Percentiles rank a stretch among this genome's conserved stretches.
Evolutionary conservation across 2,797 vertebrate species (phyloP).

Genomic region (Novumbra hubbsi): DNA sequence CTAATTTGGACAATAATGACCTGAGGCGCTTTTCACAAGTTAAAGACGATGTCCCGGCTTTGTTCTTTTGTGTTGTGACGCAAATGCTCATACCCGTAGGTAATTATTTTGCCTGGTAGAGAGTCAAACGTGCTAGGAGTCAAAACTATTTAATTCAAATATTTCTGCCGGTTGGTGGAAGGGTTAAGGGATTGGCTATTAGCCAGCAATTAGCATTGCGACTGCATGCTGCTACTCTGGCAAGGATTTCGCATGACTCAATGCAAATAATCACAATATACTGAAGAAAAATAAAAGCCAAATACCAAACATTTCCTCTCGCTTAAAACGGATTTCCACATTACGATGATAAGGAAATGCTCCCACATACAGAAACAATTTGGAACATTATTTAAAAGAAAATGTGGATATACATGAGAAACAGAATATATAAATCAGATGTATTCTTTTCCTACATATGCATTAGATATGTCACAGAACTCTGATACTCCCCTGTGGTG

Average conservation of each 20-base stretch:
- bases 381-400: slow-evolving; percentile 21
- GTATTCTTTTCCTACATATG: background rate
- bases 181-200: slow-evolving; percentile 36
- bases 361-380: background rate
- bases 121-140: background rate
- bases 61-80: slow-evolving; percentile 47
- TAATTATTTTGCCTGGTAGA: slow-evolving; percentile 34
- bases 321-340: slow-evolving; percentile 13
- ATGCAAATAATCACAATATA: slow-evolving; percentile 31
- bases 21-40: slow-evolving; percentile 45
- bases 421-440: background rate
- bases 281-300: slow-evolving; percentile 31
- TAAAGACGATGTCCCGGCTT: slow-evolving; percentile 49
- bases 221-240: slow-evolving; percentile 24
- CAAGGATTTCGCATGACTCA: slow-evolving; percentile 30
- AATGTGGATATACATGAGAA: background rate
- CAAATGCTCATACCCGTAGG: slow-evolving; percentile 44
- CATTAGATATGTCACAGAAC: background rate
- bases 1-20: slow-evolving; percentile 70
- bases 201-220: slow-evolving; percentile 52
- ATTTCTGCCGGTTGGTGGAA: slow-evolving; percentile 28
- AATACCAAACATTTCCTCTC: slow-evolving; percentile 18
- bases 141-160: slow-evolving; percentile 32
- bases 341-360: background rate
- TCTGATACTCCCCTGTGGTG: background rate